Conservation (phyloP, 2,113 vertebrate species). For the Sebastes fasciatus region DNA sequence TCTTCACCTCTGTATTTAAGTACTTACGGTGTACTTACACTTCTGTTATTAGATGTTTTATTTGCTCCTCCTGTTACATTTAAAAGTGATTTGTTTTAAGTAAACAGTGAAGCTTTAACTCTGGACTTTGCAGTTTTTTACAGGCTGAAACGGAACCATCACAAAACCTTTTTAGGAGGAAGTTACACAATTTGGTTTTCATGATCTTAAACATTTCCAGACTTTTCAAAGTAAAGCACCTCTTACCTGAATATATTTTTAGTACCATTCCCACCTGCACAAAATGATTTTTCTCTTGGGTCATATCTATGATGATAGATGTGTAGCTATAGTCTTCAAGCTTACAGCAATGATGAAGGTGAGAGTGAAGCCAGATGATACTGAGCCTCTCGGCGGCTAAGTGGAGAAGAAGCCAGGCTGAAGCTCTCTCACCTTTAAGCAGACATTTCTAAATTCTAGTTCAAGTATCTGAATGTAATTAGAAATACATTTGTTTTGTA, state of each 20-base stretch:
- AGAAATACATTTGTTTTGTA: constrained; percentile 47
- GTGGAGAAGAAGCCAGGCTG: constrained; percentile 21
- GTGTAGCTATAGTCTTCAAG: neutral
- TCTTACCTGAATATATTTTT: no score
- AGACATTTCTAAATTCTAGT: constrained; percentile 21
- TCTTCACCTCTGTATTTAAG: neutral
- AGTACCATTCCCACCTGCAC: neutral
- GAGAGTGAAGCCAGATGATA: constrained; percentile 30
- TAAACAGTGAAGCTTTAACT: neutral
- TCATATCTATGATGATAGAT: neutral
- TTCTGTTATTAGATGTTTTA: neutral
- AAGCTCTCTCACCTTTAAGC: neutral
- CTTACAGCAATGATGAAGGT: neutral
- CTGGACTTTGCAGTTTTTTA: neutral
- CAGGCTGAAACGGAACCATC: neutral
- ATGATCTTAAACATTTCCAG: neutral
- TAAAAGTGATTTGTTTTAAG: no score
- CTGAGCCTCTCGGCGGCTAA: constrained; percentile 2
- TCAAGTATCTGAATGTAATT: constrained; percentile 67
- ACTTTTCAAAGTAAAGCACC: neutral
- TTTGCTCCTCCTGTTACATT: neutral
- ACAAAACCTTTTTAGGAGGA: no score
- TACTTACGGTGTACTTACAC: neutral
- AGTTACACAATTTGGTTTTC: neutral
- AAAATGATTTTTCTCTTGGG: neutral